Evolutionary conservation across 92 coral and sea anemone species (phyloP).

Genomic region (Nematostella vectensis): DNA sequence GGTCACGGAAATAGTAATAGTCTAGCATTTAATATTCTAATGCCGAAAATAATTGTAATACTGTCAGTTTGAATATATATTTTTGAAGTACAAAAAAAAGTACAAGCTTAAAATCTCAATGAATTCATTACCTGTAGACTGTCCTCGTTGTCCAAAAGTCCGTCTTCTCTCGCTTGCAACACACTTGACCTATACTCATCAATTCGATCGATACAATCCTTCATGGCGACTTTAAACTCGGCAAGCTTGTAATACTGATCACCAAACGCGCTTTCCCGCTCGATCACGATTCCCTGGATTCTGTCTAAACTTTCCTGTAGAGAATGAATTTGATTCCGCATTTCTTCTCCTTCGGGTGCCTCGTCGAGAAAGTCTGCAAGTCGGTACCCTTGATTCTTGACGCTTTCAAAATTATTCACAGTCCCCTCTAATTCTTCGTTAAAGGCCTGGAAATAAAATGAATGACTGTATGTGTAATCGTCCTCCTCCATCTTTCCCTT

Average conservation of each 20-base stretch:
- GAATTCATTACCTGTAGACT: conserved; percentile 40
- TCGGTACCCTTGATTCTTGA: conserved; percentile 64
- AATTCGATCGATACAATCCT: conserved; percentile 53
- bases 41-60: no score
- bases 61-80: no score
- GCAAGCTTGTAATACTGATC: conserved; percentile 44
- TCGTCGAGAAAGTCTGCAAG: conserved; percentile 53
- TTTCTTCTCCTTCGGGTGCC: conserved; percentile 40
- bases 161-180: conserved; percentile 25
- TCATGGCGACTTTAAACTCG: conserved; percentile 62
- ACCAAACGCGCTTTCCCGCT: conserved; percentile 45
- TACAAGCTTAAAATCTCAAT: background rate
- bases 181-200: conserved; percentile 38
- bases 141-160: conserved; percentile 24
- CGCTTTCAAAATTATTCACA: conserved; percentile 68
- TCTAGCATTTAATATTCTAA: no score
- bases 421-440: conserved; percentile 81
- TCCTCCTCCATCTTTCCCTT: no score
- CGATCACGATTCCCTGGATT: conserved; percentile 64
- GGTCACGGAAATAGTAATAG: no score
- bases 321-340: conserved; percentile 49
- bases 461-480: conserved; percentile 42
- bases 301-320: conserved; percentile 61
- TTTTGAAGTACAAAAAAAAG: background rate
- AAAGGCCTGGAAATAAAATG: conserved; percentile 91